Evolutionary conservation across 2,888 invertebrate species (phyloP).

Genomic region (Trachelus tabidus): DNA sequence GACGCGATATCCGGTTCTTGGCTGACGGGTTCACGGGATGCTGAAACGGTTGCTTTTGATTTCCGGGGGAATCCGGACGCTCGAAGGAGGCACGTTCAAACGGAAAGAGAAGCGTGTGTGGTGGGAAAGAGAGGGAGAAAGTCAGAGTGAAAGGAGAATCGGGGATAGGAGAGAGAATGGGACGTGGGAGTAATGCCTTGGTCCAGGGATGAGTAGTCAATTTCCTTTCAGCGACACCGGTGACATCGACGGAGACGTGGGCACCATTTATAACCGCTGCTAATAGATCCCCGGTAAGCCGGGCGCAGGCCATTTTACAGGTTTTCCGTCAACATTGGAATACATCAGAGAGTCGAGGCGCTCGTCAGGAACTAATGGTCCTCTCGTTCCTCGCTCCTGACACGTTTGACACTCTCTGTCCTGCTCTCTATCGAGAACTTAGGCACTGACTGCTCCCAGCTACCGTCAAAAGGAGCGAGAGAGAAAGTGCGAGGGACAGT

Average conservation of each 20-base stretch:
- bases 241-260: slow-evolving; percentile 51
- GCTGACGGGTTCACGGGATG: neutral
- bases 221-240: slow-evolving; percentile 58
- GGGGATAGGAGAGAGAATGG: neutral
- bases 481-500: neutral
- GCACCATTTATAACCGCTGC: slow-evolving; percentile 61
- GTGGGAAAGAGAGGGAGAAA: neutral
- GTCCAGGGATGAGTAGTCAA: slow-evolving; percentile 56
- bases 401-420: neutral
- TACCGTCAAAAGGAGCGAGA: neutral
- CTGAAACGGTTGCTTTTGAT: slow-evolving; percentile 32
- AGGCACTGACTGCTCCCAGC: neutral
- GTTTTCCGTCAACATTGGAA: slow-evolving; percentile 62
- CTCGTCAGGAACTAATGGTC: slow-evolving; percentile 33
- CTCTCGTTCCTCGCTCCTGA: slow-evolving; percentile 13
- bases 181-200: slow-evolving; percentile 26
- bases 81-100: slow-evolving; percentile 23
- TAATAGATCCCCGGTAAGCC: slow-evolving; percentile 55
- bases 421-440: neutral
- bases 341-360: slow-evolving; percentile 39
- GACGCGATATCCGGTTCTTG: neutral
- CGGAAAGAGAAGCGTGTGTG: neutral
- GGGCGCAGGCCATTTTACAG: slow-evolving; percentile 55
- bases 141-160: neutral
- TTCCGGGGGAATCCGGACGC: slow-evolving; percentile 35